Conservation (phyloP, 2,797 vertebrate species). For the Poeciliopsis infans region DNA sequence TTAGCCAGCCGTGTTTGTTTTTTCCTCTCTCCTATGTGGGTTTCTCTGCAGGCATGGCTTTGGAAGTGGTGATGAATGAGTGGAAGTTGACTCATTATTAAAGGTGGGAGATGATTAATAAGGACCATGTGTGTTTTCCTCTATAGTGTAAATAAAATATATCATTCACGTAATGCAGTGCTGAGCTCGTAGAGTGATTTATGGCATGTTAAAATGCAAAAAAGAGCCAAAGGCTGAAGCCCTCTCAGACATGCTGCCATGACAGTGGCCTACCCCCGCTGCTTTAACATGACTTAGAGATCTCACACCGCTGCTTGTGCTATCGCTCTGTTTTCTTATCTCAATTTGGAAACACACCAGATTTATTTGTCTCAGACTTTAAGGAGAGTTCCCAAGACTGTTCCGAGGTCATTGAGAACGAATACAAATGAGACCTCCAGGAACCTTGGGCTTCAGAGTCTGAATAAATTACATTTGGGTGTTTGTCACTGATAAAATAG, state of each 20-base stretch:
- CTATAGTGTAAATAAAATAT: slow-evolving; percentile 93
- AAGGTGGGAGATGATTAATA: slow-evolving; percentile 92
- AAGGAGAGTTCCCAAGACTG: slow-evolving; percentile 68
- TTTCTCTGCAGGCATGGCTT: slow-evolving; percentile 79
- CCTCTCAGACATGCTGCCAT: slow-evolving; percentile 80
- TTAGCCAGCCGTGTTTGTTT: slow-evolving; percentile 81
- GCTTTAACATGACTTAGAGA: slow-evolving; percentile 72
- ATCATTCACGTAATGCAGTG: slow-evolving; percentile 87
- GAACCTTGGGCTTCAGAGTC: slow-evolving; percentile 21
- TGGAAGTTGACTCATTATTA: slow-evolving; percentile 89
- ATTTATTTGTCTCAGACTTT: slow-evolving; percentile 77
- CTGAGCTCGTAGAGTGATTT: slow-evolving; percentile 84
- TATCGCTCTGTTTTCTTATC: slow-evolving; percentile 71
- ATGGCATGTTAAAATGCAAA: slow-evolving; percentile 85
- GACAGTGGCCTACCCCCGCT: slow-evolving; percentile 79
- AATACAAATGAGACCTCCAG: slow-evolving; percentile 54
- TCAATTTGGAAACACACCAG: slow-evolving; percentile 57
- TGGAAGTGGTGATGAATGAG: slow-evolving; percentile 86
- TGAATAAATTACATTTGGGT: slow-evolving; percentile 24
- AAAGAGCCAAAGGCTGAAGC: slow-evolving; percentile 85
- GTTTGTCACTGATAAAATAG: slow-evolving; percentile 21
- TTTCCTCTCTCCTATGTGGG: slow-evolving; percentile 54
- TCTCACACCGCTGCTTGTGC: slow-evolving; percentile 69
- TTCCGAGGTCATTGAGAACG: slow-evolving; percentile 72
- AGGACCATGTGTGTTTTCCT: slow-evolving; percentile 86